Conservation (phyloP, 1,140 invertebrate species). For the Leguminivora glycinivorella region DNA sequence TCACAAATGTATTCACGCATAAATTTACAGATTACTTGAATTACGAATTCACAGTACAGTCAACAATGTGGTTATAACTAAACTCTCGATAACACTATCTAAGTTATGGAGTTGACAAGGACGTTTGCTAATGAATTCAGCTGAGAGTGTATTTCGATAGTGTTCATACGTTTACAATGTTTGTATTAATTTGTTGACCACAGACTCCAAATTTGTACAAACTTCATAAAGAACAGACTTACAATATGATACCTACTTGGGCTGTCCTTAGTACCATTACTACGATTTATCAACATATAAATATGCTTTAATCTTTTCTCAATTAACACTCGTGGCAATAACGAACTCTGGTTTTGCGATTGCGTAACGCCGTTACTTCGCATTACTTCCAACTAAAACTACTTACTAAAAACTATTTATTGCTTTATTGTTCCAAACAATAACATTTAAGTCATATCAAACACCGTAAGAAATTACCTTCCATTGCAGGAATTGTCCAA, state of each 20-base stretch:
- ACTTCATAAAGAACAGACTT: too few relatives aligned
- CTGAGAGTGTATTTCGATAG: not conserved
- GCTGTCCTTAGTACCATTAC: too few relatives aligned
- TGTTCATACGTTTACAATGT: not conserved
- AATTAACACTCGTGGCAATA: too few relatives aligned
- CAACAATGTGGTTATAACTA: conserved; percentile 5
- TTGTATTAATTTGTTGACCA: too few relatives aligned
- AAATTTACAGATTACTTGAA: conserved; percentile 16
- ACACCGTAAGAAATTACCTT: conserved; percentile 18
- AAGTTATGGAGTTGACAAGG: conserved; percentile 13
- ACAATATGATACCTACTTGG: too few relatives aligned
- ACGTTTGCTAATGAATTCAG: not conserved
- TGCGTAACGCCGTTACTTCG: not conserved
- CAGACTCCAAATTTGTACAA: not conserved
- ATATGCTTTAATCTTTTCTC: not conserved
- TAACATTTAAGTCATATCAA: conserved; percentile 10
- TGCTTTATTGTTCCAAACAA: not conserved
- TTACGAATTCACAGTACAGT: conserved; percentile 1
- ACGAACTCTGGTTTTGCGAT: not conserved
- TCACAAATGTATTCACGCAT: conserved; percentile 17
- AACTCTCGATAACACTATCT: conserved; percentile 22
- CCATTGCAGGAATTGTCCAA: conserved; percentile 25
- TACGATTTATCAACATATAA: too few relatives aligned
- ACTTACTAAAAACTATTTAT: not conserved
- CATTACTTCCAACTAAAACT: not conserved